phyloP scores from a whole-genome alignment of 2,797 vertebrate genomes.

The Picus viridis region DNA sequence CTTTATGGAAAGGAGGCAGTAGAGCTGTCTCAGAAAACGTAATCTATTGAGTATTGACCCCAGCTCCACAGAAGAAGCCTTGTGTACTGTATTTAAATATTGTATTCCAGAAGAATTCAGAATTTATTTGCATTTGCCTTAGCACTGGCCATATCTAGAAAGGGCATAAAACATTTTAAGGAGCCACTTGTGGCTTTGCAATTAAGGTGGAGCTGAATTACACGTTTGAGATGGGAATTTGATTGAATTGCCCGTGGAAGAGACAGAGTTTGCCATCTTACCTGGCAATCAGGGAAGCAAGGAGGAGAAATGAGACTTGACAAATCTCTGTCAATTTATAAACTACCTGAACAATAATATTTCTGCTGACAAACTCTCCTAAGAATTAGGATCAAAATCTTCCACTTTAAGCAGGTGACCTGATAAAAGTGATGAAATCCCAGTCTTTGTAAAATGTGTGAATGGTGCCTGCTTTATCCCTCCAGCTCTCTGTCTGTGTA shows the following conservation, averaged over 20 bases:
- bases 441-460: not conserved
- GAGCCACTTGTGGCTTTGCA: not conserved
- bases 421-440: not conserved
- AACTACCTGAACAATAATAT: not conserved
- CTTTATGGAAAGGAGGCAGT: conserved; percentile 43
- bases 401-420: not conserved
- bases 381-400: not conserved
- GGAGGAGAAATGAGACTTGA: not conserved
- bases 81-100: conserved; percentile 64
- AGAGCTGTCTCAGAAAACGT: conserved; percentile 38
- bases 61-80: conserved; percentile 52
- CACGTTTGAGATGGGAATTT: not conserved
- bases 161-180: not conserved
- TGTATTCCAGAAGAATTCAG: conserved; percentile 42
- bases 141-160: not conserved
- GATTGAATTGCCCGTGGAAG: not conserved
- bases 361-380: not conserved
- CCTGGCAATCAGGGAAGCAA: not conserved
- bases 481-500: not conserved
- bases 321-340: not conserved
- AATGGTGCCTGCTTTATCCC: not conserved
- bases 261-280: not conserved
- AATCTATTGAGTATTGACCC: conserved; percentile 58
- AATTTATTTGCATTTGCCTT: conserved; percentile 57
- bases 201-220: not conserved